These are phyloP conservation scores for Drosophila pallidifrons DNA, from an alignment of 1,140 invertebrate species.

Conservation along the genomic window DNA sequence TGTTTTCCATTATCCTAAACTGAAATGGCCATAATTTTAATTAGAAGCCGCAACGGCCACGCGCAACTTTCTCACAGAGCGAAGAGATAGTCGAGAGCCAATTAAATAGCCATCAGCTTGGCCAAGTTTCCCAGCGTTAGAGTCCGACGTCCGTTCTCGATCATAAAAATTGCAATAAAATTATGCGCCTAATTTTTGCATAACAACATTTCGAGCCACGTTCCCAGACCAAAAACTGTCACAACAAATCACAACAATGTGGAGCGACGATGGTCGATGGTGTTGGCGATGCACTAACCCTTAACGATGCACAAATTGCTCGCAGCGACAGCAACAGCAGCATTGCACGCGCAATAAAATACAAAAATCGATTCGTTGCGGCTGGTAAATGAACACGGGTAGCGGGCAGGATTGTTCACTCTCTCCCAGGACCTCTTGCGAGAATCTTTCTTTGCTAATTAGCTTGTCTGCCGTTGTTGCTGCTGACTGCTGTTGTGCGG, in stretches of 20 bases:
- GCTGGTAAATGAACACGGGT: slow-evolving; percentile 31
- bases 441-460: slow-evolving; percentile 70
- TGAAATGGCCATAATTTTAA: slow-evolving; percentile 60
- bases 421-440: slow-evolving; percentile 22
- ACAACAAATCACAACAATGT: slow-evolving; percentile 79
- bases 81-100: slow-evolving; percentile 23
- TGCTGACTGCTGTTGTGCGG: slow-evolving; percentile 40
- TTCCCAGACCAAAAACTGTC: slow-evolving; percentile 57
- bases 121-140: slow-evolving; percentile 29
- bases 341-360: slow-evolving; percentile 71
- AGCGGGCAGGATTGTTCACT: neutral
- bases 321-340: slow-evolving; percentile 29
- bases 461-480: slow-evolving; percentile 62
- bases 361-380: slow-evolving; percentile 74
- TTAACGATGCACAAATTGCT: slow-evolving; percentile 76
- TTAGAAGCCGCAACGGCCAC: slow-evolving; percentile 30
- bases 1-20: slow-evolving; percentile 8
- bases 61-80: slow-evolving; percentile 56
- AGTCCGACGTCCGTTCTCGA: slow-evolving; percentile 42
- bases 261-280: slow-evolving; percentile 1
- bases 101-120: slow-evolving; percentile 75
- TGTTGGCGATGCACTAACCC: slow-evolving; percentile 63
- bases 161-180: slow-evolving; percentile 85
- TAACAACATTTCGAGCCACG: slow-evolving; percentile 76
- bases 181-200: slow-evolving; percentile 84